Percentiles rank a stretch among this genome's conserved stretches.
Evolutionary conservation across 2,113 vertebrate species (phyloP).

Genomic region (Ictalurus furcatus): DNA sequence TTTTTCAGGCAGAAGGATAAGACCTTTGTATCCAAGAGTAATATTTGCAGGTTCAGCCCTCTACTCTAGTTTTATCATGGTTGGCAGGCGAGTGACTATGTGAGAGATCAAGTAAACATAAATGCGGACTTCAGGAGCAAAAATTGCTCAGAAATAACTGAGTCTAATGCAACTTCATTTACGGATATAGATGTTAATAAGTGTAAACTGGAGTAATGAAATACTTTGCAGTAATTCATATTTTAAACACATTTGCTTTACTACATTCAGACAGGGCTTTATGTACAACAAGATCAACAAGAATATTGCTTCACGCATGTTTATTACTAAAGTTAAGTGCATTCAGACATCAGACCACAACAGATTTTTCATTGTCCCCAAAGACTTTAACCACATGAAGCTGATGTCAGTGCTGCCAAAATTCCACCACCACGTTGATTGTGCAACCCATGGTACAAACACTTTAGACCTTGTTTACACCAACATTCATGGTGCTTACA

Average conservation of each 20-base stretch:
- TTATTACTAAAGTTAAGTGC: not conserved
- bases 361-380: too few relatives aligned
- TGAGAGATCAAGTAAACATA: not conserved
- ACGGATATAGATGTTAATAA: not conserved
- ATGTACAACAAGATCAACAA: not conserved
- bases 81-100: not conserved
- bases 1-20: not conserved
- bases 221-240: not conserved
- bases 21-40: not conserved
- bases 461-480: too few relatives aligned
- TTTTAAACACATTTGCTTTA: not conserved
- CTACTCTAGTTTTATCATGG: not conserved
- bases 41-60: not conserved
- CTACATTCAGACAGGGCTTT: not conserved
- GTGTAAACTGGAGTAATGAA: not conserved
- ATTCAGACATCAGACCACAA: not conserved
- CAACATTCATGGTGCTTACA: too few relatives aligned
- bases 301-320: not conserved
- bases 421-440: too few relatives aligned
- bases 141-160: not conserved
- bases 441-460: too few relatives aligned
- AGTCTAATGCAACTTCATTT: not conserved
- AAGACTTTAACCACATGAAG: too few relatives aligned
- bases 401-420: too few relatives aligned
- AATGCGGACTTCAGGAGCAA: not conserved